Evolutionary conservation across 2,888 invertebrate genomes (phyloP).

Genomic region (Drosophila pullipes): DNA sequence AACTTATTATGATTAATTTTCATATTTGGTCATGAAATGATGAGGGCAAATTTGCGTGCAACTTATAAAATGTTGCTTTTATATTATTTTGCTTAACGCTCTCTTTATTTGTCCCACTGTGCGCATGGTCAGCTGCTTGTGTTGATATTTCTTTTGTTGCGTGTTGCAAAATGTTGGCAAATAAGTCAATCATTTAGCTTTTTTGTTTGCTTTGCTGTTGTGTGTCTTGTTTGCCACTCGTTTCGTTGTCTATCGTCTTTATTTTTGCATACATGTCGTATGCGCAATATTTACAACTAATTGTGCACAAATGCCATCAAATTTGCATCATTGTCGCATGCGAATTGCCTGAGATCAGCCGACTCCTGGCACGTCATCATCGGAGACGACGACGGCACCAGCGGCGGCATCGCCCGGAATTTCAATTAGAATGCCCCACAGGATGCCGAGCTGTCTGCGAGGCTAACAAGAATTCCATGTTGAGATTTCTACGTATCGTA

Average conservation of each 20-base stretch:
- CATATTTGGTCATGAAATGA: not conserved
- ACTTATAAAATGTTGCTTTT: not conserved
- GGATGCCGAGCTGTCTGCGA: constrained; percentile 57
- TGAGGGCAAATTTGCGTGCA: not conserved
- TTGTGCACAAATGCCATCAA: constrained; percentile 78
- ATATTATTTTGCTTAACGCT: not conserved
- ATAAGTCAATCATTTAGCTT: constrained; percentile 70
- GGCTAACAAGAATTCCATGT: constrained; percentile 75
- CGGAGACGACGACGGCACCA: constrained; percentile 10
- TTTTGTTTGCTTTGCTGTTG: constrained; percentile 46
- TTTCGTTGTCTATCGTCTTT: constrained; percentile 12
- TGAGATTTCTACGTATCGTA: constrained; percentile 51
- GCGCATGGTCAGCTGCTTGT: constrained; percentile 64
- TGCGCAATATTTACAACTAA: constrained; percentile 77
- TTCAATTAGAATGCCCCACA: constrained; percentile 74
- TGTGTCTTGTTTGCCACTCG: constrained; percentile 33
- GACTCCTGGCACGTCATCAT: constrained; percentile 27
- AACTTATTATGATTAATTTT: not conserved
- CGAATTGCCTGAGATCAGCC: constrained; percentile 16
- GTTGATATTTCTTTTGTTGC: constrained; percentile 64
- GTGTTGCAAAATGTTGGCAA: constrained; percentile 77
- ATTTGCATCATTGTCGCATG: constrained; percentile 69
- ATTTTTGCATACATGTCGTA: constrained; percentile 62
- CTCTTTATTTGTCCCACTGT: constrained; percentile 50
- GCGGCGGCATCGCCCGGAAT: constrained; percentile 56